These are phyloP conservation scores for Meandrina meandrites DNA, from an alignment of 92 coral and sea anemone genomes.

Conservation along the genomic window DNA sequence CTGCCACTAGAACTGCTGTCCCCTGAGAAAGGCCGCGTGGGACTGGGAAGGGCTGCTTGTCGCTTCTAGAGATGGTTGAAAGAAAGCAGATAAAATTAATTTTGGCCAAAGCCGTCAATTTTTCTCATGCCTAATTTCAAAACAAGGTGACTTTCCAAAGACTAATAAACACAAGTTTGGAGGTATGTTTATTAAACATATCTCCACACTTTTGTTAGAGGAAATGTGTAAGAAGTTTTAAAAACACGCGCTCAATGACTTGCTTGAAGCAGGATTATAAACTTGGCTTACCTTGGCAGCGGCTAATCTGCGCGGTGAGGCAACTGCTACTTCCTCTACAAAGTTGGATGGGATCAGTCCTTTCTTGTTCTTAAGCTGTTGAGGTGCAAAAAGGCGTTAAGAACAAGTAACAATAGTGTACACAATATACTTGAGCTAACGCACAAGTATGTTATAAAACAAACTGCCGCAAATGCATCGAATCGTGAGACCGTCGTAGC, in stretches of 20 bases:
- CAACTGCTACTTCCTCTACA: constrained; percentile 95
- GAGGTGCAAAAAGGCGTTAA: neutral
- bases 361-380: constrained; percentile 73
- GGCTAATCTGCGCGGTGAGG: constrained; percentile 61
- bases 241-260: neutral
- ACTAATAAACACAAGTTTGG: no score
- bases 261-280: neutral
- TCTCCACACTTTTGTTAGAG: neutral
- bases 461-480: neutral
- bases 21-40: constrained; percentile 28
- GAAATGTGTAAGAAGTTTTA: neutral
- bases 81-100: neutral
- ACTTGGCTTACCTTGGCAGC: constrained; percentile 32
- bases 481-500: neutral
- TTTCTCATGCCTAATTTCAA: neutral
- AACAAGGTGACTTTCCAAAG: neutral
- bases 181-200: no score
- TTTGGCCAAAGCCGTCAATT: neutral
- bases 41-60: constrained; percentile 42
- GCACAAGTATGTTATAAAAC: no score
- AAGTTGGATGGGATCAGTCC: constrained; percentile 99
- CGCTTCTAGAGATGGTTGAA: neutral
- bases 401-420: neutral
- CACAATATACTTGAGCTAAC: neutral
- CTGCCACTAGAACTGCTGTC: constrained; percentile 20